Percentiles rank a stretch among this genome's conserved stretches.
phyloP scores from a whole-genome alignment of 2,113 vertebrate genomes.

The Lutjanus erythropterus region DNA sequence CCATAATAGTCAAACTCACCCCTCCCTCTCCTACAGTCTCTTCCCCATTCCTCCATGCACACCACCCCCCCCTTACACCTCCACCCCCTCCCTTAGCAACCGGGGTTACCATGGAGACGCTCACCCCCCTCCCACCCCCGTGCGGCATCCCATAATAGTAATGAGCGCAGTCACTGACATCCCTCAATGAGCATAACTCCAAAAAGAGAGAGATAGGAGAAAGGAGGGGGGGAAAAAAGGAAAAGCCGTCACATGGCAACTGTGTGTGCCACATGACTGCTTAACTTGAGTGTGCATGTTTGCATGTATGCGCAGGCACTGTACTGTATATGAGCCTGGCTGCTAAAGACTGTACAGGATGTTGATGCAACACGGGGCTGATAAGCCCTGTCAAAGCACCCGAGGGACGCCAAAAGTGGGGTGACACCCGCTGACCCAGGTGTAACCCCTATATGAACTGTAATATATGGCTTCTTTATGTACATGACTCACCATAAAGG shows the following conservation, averaged over 20 bases:
- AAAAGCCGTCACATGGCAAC: slow-evolving; percentile 82
- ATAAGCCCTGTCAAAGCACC: not conserved
- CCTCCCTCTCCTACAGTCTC: slow-evolving; percentile 75
- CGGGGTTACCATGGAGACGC: slow-evolving; percentile 81
- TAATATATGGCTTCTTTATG: not conserved
- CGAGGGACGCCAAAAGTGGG: not conserved
- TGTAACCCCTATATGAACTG: not conserved
- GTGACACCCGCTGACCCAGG: slow-evolving; percentile 32
- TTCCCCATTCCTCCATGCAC: slow-evolving; percentile 85
- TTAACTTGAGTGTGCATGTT: slow-evolving; percentile 80
- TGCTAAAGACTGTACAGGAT: slow-evolving; percentile 1
- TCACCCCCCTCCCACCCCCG: slow-evolving; percentile 69
- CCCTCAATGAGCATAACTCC: slow-evolving; percentile 89
- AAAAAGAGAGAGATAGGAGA: slow-evolving; percentile 80
- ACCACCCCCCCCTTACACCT: slow-evolving; percentile 48
- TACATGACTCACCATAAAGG: not conserved
- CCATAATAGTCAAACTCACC: slow-evolving; percentile 87
- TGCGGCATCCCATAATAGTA: slow-evolving; percentile 86
- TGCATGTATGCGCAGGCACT: slow-evolving; percentile 71
- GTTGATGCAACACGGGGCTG: not conserved
- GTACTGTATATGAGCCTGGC: slow-evolving; percentile 53
- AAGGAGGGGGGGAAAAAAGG: slow-evolving; percentile 56
- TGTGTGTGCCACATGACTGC: slow-evolving; percentile 82
- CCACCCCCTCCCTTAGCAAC: slow-evolving; percentile 83
- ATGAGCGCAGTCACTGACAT: slow-evolving; percentile 85